Conservation (phyloP, 23 tunicate genomes). For the Botrylloides violaceus region DNA sequence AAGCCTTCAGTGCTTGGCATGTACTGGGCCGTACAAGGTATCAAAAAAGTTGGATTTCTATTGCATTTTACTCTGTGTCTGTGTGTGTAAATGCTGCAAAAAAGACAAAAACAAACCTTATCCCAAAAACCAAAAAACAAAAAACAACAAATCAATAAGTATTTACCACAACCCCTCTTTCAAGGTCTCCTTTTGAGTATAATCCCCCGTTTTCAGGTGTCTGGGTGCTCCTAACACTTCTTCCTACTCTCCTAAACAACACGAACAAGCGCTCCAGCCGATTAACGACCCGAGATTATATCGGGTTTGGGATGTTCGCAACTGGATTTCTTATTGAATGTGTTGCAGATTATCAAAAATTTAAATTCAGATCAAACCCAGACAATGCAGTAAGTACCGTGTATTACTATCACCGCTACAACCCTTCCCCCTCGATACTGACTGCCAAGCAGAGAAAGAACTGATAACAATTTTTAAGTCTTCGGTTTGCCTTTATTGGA, state of each 20-base stretch:
- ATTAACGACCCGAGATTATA: slow-evolving; percentile 42
- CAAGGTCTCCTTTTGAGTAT: background rate
- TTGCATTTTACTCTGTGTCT: too few relatives aligned
- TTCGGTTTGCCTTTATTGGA: too few relatives aligned
- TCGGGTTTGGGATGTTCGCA: slow-evolving; percentile 66
- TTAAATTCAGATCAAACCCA: slow-evolving; percentile 47
- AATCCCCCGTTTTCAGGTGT: slow-evolving; percentile 31
- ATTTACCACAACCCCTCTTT: background rate
- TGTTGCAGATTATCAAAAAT: slow-evolving; percentile 78
- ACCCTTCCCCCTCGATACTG: background rate
- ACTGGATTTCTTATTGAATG: slow-evolving; percentile 71
- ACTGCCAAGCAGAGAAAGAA: too few relatives aligned
- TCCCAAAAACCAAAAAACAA: background rate
- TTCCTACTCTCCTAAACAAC: slow-evolving; percentile 61
- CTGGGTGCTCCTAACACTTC: slow-evolving; percentile 58
- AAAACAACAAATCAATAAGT: background rate
- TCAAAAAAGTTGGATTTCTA: too few relatives aligned
- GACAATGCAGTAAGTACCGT: slow-evolving; percentile 52
- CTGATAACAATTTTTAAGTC: too few relatives aligned
- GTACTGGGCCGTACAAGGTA: slow-evolving; percentile 80
- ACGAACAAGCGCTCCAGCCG: background rate
- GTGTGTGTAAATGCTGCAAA: too few relatives aligned
- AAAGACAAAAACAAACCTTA: too few relatives aligned
- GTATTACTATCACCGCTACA: background rate
- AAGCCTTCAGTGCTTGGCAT: slow-evolving; percentile 45